These are phyloP conservation scores for Tachysurus fulvidraco DNA, from an alignment of 2,113 vertebrate genomes.

Conservation along the genomic window DNA sequence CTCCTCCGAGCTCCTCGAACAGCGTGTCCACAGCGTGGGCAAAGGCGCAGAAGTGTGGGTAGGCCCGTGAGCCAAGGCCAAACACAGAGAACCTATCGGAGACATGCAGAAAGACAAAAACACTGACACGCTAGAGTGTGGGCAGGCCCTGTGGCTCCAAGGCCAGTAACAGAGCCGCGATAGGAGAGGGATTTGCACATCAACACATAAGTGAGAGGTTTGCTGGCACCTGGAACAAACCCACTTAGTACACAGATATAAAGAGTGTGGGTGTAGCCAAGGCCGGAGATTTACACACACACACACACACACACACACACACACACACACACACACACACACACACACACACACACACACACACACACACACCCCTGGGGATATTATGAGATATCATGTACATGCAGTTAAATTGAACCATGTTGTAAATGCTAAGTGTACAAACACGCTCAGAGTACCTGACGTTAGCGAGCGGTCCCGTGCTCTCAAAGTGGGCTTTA, in stretches of 20 bases:
- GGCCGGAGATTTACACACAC: background rate
- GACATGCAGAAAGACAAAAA: conserved; percentile 18
- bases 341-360: background rate
- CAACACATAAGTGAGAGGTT: conserved; percentile 12
- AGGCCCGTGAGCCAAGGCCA: conserved; percentile 93
- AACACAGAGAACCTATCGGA: conserved; percentile 90
- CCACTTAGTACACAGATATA: conserved; percentile 6
- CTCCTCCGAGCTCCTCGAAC: conserved; percentile 94
- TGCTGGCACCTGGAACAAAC: conserved; percentile 8
- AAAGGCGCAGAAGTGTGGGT: conserved; percentile 98
- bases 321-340: background rate
- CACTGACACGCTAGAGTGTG: conserved; percentile 24
- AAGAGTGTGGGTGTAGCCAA: conserved; percentile 23
- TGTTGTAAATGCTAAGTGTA: background rate
- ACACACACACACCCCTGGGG: background rate
- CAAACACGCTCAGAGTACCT: conserved; percentile 72
- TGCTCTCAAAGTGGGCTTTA: conserved; percentile 91
- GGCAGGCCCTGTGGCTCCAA: conserved; percentile 25
- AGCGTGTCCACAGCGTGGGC: conserved; percentile 95
- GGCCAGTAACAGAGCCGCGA: conserved; percentile 17
- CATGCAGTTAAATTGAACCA: background rate
- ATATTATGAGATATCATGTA: background rate
- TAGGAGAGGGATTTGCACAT: background rate
- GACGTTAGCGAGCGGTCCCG: conserved; percentile 92
- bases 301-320: background rate